Evolutionary conservation across 2,113 vertebrate genomes (phyloP), one percentile per base, ranked within the genome.

Genomic region (Mastomys natalensis): DNA sequence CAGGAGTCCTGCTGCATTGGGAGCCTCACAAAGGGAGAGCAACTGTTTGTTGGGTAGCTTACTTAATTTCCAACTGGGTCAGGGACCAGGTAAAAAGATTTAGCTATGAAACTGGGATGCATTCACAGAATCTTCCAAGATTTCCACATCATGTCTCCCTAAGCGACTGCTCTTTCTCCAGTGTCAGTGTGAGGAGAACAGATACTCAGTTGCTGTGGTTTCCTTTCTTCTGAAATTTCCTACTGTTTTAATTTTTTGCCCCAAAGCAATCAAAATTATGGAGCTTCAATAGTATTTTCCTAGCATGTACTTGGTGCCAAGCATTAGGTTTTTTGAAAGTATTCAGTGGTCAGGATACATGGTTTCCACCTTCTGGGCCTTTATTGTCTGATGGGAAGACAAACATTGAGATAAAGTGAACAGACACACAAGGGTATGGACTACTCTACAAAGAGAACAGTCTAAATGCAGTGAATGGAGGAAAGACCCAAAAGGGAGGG

Each of bases 221-320:
- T 89, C 81, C 93, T 84, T 62, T 40, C 8, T 92, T 92, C 55
- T 81, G 77, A 88, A 86, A 92, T 81, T 37, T 64, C 60, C 53
- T 62, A 24, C 11, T 77, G 34, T 55, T 96, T 81, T 74, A 72
- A 73, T 76, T 96, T 84, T 85, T 96, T 84, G 40, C 31, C 21
- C 7, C 1, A 24, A 88, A 77, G 29, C 91, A 43, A 95, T 73
- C 70, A 85, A 66, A 90, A n/a, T 88, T 76, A 66, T 60, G 91
- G 53, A 51, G 43, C 78, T 48, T 87, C 31, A 43, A 24, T 60
- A 82, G 80, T 76, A 24, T 86, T 92, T 89, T 81, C 43, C 91
- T 70, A 85, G 53, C n/a, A 92, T 21, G 45, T 62, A 78, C 72
- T 43, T 86, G 64, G 64, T n/a, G 68, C 80, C 31, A 66, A 86